These are phyloP conservation scores for Brachystomella parvula DNA, from an alignment of 1,140 invertebrate species.

Conservation along the genomic window DNA sequence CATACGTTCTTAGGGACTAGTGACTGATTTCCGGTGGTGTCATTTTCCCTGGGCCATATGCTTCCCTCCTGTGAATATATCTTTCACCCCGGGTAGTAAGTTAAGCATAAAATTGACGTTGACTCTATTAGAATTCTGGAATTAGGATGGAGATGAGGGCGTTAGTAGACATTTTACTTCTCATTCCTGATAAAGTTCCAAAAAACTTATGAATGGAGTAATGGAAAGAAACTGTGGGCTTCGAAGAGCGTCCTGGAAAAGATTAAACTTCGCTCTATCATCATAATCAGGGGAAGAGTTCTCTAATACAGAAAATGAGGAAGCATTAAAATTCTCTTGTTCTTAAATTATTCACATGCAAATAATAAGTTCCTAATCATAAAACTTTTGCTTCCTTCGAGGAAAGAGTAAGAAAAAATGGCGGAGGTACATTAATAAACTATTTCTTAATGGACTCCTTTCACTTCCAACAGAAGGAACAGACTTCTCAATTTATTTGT, in stretches of 20 bases:
- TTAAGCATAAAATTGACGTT: too few relatives aligned
- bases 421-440: background rate
- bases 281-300: background rate
- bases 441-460: slow-evolving; percentile 1
- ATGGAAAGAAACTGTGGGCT: background rate
- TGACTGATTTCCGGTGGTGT: too few relatives aligned
- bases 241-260: too few relatives aligned
- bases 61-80: too few relatives aligned
- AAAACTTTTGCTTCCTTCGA: background rate
- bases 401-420: background rate
- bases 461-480: background rate
- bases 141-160: too few relatives aligned
- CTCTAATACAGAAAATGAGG: background rate
- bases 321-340: background rate
- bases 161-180: too few relatives aligned
- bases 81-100: too few relatives aligned
- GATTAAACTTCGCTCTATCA: background rate
- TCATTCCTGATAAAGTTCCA: too few relatives aligned
- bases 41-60: too few relatives aligned
- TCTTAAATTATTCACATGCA: background rate
- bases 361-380: background rate
- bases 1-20: too few relatives aligned
- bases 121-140: too few relatives aligned
- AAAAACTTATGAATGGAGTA: too few relatives aligned
- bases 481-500: background rate